phyloP scores from a whole-genome alignment of 2,797 vertebrate genomes.

The Odontamblyopus rebecca region DNA sequence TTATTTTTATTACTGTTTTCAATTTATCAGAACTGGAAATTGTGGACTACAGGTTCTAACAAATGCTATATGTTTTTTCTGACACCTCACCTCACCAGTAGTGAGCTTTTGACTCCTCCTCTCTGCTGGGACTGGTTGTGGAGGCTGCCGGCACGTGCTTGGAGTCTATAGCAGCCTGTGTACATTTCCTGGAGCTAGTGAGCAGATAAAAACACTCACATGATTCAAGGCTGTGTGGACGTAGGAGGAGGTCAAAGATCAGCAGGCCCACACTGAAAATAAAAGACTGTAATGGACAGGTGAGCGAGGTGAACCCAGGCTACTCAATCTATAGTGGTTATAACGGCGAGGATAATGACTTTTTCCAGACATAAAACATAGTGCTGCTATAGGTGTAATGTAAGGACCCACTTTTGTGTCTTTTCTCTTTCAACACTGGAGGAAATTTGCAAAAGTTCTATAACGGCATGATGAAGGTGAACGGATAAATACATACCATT shows the following conservation, averaged over 20 bases:
- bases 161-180: constrained; percentile 16
- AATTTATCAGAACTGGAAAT: no score
- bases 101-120: no score
- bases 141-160: constrained; percentile 17
- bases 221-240: constrained; percentile 2
- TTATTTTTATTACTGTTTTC: no score
- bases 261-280: constrained; percentile 29
- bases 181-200: constrained; percentile 9
- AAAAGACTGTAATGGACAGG: constrained; percentile 21
- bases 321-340: constrained; percentile 11
- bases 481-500: constrained; percentile 21
- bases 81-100: no score
- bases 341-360: background rate
- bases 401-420: background rate
- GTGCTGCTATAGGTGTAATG: background rate
- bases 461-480: constrained; percentile 14
- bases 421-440: constrained; percentile 16
- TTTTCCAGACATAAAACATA: background rate
- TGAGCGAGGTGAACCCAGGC: background rate
- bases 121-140: constrained; percentile 15
- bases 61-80: no score
- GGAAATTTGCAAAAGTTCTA: constrained; percentile 32
- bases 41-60: no score
- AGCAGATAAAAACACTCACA: constrained; percentile 23
- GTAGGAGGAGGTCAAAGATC: constrained; percentile 31